Percentiles rank a stretch among this genome's conserved stretches.
Evolutionary conservation across 2,113 vertebrate genomes (phyloP).

Genomic region (Sander lucioperca): DNA sequence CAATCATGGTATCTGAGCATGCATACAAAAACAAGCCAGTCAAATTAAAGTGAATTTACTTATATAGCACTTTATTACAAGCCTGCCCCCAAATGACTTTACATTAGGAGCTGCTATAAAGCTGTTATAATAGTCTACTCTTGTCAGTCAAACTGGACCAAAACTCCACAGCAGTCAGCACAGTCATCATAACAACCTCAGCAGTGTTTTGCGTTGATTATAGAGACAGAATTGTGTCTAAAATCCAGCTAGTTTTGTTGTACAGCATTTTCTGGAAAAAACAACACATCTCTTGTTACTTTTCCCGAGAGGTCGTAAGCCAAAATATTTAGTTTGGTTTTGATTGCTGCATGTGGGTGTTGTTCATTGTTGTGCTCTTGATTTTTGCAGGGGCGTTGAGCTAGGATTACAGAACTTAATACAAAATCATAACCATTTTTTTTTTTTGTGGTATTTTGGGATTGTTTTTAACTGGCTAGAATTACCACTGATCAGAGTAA

Average conservation of each 20-base stretch:
- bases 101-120: slow-evolving; percentile 31
- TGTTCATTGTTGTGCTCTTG: slow-evolving; percentile 40
- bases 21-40: slow-evolving; percentile 4
- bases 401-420: slow-evolving; percentile 45
- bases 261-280: slow-evolving; percentile 5
- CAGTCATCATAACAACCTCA: slow-evolving; percentile 11
- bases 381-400: slow-evolving; percentile 44
- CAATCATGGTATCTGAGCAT: not conserved
- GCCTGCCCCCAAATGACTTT: slow-evolving; percentile 15
- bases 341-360: slow-evolving; percentile 61
- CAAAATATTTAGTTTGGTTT: slow-evolving; percentile 30
- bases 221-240: not conserved
- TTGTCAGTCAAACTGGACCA: not conserved
- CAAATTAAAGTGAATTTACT: slow-evolving; percentile 25
- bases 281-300: not conserved
- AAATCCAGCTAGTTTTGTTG: slow-evolving; percentile 17
- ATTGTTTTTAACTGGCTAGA: not conserved
- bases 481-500: not conserved
- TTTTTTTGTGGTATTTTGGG: not conserved
- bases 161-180: not conserved
- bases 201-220: slow-evolving; percentile 2
- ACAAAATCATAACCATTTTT: slow-evolving; percentile 19
- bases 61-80: slow-evolving; percentile 18
- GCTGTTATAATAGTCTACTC: not conserved
- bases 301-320: not conserved